phyloP scores from a whole-genome alignment of 2,888 invertebrate species.

The Cynaeus angustus region DNA sequence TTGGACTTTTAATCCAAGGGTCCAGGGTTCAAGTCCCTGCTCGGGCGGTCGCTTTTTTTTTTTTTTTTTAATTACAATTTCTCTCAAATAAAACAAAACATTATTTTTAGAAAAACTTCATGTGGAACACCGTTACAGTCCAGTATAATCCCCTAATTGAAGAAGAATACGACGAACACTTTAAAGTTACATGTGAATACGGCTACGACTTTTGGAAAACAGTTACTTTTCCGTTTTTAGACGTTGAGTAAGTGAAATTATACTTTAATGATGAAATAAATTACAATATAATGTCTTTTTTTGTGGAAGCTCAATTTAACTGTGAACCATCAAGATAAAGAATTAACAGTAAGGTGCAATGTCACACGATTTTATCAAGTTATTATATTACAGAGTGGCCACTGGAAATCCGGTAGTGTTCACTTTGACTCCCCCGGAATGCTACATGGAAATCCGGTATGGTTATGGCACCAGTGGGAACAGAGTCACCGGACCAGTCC shows the following conservation, averaged over 20 bases:
- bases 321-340: constrained; percentile 10
- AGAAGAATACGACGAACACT: constrained; percentile 95
- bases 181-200: constrained; percentile 96
- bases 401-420: constrained; percentile 96
- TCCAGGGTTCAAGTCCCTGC: constrained; percentile 85
- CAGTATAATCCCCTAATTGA: constrained; percentile 95
- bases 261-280: not conserved
- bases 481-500: constrained; percentile 89
- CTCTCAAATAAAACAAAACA: too few species aligned
- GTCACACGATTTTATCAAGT: constrained; percentile 14
- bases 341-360: constrained; percentile 10
- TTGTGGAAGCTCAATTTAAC: not conserved
- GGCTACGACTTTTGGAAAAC: constrained; percentile 98
- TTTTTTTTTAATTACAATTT: too few species aligned
- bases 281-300: constrained; percentile 12
- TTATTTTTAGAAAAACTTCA: constrained; percentile 89
- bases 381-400: constrained; percentile 82
- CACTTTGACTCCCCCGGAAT: constrained; percentile 93
- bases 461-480: constrained; percentile 92
- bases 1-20: constrained; percentile 85
- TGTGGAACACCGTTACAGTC: constrained; percentile 97
- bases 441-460: constrained; percentile 95
- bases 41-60: constrained; percentile 72
- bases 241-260: constrained; percentile 86
- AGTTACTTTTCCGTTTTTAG: constrained; percentile 94